These are phyloP conservation scores for Virgularia gustaviana DNA, from an alignment of 92 coral and sea anemone species.

Conservation along the genomic window DNA sequence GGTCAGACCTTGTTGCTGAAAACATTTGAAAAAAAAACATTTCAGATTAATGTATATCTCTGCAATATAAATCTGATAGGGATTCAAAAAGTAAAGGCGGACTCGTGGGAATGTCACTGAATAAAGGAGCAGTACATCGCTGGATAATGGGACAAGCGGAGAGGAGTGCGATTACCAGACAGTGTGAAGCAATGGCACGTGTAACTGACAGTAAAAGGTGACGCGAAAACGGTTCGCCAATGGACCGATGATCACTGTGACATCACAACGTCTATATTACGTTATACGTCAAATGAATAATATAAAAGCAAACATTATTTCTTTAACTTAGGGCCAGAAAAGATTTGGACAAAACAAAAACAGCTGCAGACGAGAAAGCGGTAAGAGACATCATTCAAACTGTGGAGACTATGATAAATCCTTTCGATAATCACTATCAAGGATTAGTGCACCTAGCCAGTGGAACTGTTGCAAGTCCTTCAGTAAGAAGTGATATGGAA, in stretches of 20 bases:
- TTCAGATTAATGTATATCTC: not conserved
- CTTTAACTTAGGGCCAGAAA: not conserved
- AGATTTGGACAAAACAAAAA: not conserved
- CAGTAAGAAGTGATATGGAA: not conserved
- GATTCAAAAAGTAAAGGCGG: constrained; percentile 25
- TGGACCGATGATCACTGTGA: not conserved
- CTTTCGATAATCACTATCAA: constrained; percentile 1
- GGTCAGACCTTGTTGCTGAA: not conserved
- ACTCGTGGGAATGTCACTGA: not conserved
- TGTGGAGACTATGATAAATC: constrained; percentile 3
- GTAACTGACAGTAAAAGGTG: not conserved
- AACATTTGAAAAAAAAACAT: not conserved
- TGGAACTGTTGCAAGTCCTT: not conserved
- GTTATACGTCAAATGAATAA: too few relatives aligned
- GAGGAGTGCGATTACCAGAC: constrained; percentile 11
- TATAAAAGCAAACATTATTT: not conserved
- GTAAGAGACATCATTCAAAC: not conserved
- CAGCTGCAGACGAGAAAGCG: constrained; percentile 4
- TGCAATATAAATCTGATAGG: not conserved
- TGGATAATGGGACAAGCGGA: constrained; percentile 19
- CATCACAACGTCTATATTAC: not conserved
- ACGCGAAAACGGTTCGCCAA: not conserved
- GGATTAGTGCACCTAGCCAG: not conserved
- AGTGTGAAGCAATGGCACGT: constrained; percentile 22
- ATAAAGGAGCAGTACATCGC: constrained; percentile 15